Percentiles rank a stretch among this genome's conserved stretches.
Evolutionary conservation across 2,113 vertebrate species (phyloP).

Genomic region (Theristicus caerulescens): DNA sequence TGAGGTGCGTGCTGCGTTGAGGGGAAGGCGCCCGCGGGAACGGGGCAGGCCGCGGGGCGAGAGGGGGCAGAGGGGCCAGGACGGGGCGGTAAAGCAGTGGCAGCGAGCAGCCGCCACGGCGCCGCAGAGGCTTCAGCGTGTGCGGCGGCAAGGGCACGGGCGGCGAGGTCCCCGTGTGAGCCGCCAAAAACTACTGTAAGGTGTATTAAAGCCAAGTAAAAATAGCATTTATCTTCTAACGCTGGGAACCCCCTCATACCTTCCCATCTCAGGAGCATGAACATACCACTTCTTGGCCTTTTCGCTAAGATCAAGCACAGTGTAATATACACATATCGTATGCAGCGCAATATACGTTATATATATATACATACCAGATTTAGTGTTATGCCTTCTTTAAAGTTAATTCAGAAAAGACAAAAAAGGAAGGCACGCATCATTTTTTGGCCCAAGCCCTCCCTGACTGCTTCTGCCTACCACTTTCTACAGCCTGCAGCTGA

Average conservation of each 20-base stretch:
- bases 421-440: background rate
- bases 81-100: too few relatives aligned
- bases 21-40: too few relatives aligned
- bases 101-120: background rate
- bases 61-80: background rate
- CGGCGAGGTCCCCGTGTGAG: fast-evolving
- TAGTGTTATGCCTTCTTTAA: background rate
- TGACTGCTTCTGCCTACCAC: fast-evolving
- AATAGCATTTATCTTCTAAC: background rate
- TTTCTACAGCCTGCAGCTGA: background rate
- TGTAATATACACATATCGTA: too few relatives aligned
- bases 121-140: background rate
- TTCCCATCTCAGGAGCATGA: background rate
- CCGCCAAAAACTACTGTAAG: background rate
- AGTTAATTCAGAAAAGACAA: background rate
- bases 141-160: fast-evolving
- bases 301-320: background rate
- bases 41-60: background rate
- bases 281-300: background rate
- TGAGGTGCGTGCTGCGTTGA: too few relatives aligned
- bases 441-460: background rate
- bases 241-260: background rate
- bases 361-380: background rate
- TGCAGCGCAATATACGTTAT: background rate
- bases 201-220: background rate